phyloP scores from a whole-genome alignment of 1,140 invertebrate species.

The Anthonomus grandis region DNA sequence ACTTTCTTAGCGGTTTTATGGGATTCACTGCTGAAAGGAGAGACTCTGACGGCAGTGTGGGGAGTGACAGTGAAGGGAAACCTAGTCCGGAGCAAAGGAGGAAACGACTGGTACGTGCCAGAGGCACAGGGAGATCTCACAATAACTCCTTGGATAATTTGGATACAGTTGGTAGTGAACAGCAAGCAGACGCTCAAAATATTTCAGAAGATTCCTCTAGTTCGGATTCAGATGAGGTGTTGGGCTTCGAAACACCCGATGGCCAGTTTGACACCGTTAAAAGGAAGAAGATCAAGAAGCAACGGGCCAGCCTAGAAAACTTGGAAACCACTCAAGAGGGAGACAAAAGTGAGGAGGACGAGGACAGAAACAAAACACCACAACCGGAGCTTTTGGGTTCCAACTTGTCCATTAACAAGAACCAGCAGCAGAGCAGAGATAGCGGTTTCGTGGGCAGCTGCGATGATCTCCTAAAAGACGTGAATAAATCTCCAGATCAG shows the following conservation, averaged over 20 bases:
- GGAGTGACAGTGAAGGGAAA: conserved; percentile 81
- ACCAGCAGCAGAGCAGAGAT: conserved; percentile 77
- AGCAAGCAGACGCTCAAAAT: conserved; percentile 46
- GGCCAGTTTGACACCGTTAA: conserved; percentile 80
- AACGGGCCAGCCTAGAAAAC: conserved; percentile 50
- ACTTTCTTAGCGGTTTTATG: conserved; percentile 83
- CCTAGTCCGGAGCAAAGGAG: conserved; percentile 81
- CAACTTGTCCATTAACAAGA: conserved; percentile 53
- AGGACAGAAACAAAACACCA: conserved; percentile 60
- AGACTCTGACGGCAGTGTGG: conserved; percentile 76
- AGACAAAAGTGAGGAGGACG: conserved; percentile 50
- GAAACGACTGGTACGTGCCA: conserved; percentile 72
- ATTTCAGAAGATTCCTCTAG: conserved; percentile 67
- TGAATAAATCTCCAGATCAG: conserved; percentile 33
- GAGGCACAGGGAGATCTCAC: conserved; percentile 75
- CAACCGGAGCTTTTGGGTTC: conserved; percentile 58
- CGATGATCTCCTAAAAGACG: conserved; percentile 75
- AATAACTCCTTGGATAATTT: conserved; percentile 77
- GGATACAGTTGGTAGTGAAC: conserved; percentile 53
- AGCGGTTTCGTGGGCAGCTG: conserved; percentile 86
- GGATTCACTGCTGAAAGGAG: conserved; percentile 70
- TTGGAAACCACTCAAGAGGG: conserved; percentile 54
- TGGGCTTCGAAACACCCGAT: conserved; percentile 63
- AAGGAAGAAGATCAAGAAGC: conserved; percentile 70
- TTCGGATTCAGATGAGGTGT: conserved; percentile 73